Evolutionary conservation across 2,113 vertebrate genomes (phyloP).

Genomic region (Jaculus jaculus): DNA sequence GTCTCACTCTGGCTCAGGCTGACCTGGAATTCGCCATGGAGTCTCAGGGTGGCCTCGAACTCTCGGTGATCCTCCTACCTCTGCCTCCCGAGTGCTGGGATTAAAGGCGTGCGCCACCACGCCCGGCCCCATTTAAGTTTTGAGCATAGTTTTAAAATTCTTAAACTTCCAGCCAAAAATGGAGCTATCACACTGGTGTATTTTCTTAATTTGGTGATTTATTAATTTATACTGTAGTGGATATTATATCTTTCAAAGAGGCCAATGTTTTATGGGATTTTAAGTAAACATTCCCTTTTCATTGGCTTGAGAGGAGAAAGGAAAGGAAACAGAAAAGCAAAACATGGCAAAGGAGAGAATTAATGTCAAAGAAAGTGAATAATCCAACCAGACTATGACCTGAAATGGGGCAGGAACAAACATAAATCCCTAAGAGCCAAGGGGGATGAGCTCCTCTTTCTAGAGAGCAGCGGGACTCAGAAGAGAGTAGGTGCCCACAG

Average conservation of each 20-base stretch:
- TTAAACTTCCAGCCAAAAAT: background rate
- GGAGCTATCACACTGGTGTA: background rate
- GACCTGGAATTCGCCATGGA: too few species aligned
- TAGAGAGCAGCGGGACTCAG: background rate
- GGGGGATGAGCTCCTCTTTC: background rate
- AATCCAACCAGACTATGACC: background rate
- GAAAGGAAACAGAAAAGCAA: constrained; percentile 27
- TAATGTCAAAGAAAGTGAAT: background rate
- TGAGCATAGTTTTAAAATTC: background rate
- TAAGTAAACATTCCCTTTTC: constrained; percentile 44
- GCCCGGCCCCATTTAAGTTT: too few species aligned
- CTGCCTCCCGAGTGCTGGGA: too few species aligned
- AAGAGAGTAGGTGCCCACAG: too few species aligned
- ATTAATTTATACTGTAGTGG: constrained; percentile 1
- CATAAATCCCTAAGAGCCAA: background rate
- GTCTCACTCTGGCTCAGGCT: too few species aligned
- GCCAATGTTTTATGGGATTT: constrained; percentile 6
- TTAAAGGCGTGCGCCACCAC: too few species aligned
- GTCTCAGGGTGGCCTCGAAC: too few species aligned
- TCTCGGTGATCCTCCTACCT: too few species aligned
- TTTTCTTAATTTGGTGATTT: constrained; percentile 4
- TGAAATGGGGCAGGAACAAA: background rate
- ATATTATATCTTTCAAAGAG: constrained; percentile 38
- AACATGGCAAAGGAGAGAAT: background rate
- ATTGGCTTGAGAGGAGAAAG: constrained; percentile 13